phyloP scores from a whole-genome alignment of 2,888 invertebrate species.

The Charanyca ferruginea region DNA sequence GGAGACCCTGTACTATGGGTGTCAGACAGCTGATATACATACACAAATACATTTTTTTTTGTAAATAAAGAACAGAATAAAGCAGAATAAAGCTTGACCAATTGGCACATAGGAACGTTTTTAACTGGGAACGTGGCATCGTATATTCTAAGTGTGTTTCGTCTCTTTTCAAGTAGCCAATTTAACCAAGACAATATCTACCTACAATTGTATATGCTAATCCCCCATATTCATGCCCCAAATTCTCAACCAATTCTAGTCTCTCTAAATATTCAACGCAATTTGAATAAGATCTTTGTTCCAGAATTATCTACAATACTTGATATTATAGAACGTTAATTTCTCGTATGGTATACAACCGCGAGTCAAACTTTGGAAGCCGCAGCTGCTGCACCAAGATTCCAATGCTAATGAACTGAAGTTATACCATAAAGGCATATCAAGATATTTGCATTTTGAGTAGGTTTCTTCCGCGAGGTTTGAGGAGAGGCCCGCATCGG shows the following conservation, averaged over 20 bases:
- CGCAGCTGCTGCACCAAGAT: constrained; percentile 65
- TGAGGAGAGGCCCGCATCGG: constrained; percentile 14
- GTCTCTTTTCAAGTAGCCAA: not conserved
- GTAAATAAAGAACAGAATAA: too few relatives aligned
- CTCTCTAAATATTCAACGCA: constrained; percentile 32
- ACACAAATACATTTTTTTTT: too few relatives aligned
- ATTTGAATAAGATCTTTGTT: constrained; percentile 45
- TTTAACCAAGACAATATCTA: not conserved
- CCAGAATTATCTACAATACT: constrained; percentile 39
- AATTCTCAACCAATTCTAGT: constrained; percentile 8
- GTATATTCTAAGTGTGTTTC: too few relatives aligned
- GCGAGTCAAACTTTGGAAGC: constrained; percentile 56
- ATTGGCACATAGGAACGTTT: too few relatives aligned
- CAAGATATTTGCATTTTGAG: constrained; percentile 64
- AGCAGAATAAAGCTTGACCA: too few relatives aligned
- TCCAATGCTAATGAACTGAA: constrained; percentile 69
- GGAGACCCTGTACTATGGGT: too few relatives aligned
- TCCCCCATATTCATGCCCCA: not conserved
- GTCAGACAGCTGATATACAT: too few relatives aligned
- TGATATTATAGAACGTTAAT: constrained; percentile 47
- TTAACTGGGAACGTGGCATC: too few relatives aligned
- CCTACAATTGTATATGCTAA: constrained; percentile 3
- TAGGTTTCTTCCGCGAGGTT: constrained; percentile 48
- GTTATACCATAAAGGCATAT: constrained; percentile 62
- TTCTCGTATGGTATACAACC: constrained; percentile 52